Evolutionary conservation across 2,113 vertebrate genomes (phyloP).

Genomic region (Halcyon malimbica): DNA sequence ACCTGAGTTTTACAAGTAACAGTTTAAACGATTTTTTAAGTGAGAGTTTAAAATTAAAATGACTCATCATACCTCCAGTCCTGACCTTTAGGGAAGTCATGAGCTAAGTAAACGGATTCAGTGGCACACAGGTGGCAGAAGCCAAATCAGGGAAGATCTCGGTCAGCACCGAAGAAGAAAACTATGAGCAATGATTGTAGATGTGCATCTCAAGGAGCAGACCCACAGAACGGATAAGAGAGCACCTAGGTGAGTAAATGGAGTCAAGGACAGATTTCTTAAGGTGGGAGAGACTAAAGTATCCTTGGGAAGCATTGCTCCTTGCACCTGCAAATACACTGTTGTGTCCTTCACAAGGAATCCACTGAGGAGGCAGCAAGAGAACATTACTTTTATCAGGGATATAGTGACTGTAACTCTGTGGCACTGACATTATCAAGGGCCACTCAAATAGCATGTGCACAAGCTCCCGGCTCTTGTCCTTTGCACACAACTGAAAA

Average conservation of each 20-base stretch:
- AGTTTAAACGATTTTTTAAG: background rate
- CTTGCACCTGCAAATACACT: background rate
- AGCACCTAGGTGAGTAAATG: background rate
- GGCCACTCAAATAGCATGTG: fast-evolving
- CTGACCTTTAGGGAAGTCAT: background rate
- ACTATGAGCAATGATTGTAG: background rate
- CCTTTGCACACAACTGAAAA: background rate
- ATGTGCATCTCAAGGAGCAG: background rate
- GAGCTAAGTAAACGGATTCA: background rate
- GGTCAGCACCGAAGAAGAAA: background rate
- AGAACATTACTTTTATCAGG: background rate
- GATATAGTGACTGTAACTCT: background rate
- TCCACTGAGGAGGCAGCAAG: background rate
- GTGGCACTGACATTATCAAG: background rate
- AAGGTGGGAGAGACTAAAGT: background rate
- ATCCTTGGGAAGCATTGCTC: background rate
- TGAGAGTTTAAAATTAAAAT: background rate
- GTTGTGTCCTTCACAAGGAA: background rate
- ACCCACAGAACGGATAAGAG: background rate
- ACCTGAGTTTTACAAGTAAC: background rate
- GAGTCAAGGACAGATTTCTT: background rate
- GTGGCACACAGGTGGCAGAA: background rate
- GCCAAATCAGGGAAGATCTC: background rate
- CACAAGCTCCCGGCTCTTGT: background rate
- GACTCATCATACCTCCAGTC: background rate